Base-by-base conservation (phyloP, 2,888 invertebrate genomes). In the Ophion ellenae region DNA sequence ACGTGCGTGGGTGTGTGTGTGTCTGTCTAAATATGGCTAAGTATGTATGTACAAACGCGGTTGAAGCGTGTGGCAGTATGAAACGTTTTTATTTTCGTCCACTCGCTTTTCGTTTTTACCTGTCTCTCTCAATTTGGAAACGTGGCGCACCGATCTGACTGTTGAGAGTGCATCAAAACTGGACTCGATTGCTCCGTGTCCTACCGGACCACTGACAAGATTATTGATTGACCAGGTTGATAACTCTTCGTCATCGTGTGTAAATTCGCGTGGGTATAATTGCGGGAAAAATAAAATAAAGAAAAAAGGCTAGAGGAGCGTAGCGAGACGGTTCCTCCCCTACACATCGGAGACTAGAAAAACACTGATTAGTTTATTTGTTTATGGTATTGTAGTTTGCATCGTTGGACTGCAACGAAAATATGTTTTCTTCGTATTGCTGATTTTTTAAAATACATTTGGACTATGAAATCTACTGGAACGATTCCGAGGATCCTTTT, bases 51-150 rank as follows among this genome's bases (percentile, higher is more conserved):
- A 24, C 14, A 40, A 17, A 70, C 9, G 17, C 45, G 47, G 17
- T 57, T 66, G n/a, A 17, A 11, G 45, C 40, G 24, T 69, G 64
- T 64, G 69, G 14, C 74, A 69, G 11, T 28, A 57, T 17, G 28
- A 61, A 45, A 20, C 36, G 6, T 70, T 76, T 81, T 74, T 63
- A 71, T 80, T 73, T 74, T 63, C 32, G n/a, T 53, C 71, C 17
- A 28, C 57, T 80, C 24, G 14, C 24, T 53, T 66, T 57, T 45
- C 40, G 20, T 66, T 28, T 40, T 53, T 57, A 77, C 57, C 57
- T 57, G 20, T 67, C 20, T 40, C 40, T 45, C 66, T 61, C 59
- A 74, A 28, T 59, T 28, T 45, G 59, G 24, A 53, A 67, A 71
- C 47, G 36, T 9, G 47, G 47, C 63, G 36, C 61, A 20, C 45